These are phyloP conservation scores for Crotalus viridis DNA, from an alignment of 2,113 vertebrate genomes.

Conservation along the genomic window DNA sequence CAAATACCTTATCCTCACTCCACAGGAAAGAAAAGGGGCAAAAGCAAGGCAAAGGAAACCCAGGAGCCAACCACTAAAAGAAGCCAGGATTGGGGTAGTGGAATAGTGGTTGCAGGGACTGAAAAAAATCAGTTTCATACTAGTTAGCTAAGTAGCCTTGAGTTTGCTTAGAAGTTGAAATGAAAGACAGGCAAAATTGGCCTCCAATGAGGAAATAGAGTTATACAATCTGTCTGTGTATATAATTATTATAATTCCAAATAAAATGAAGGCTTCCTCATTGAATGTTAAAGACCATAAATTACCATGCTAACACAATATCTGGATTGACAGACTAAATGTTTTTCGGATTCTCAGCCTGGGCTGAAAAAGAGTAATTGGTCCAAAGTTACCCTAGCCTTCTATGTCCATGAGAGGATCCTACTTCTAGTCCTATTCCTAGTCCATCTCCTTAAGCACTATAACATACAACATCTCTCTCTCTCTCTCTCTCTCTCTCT, in stretches of 20 bases:
- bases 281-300: not conserved
- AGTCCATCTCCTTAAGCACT: no score
- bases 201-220: not conserved
- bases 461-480: no score
- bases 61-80: not conserved
- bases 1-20: not conserved
- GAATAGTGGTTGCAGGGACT: not conserved
- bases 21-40: not conserved
- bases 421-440: no score
- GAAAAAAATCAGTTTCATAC: not conserved
- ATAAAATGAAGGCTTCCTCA: not conserved
- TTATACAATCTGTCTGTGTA: not conserved
- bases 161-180: not conserved
- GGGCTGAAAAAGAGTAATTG: not conserved
- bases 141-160: not conserved
- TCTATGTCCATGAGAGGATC: not conserved
- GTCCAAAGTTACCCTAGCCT: not conserved
- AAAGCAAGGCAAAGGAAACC: not conserved
- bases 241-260: not conserved
- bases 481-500: no score
- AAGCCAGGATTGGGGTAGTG: not conserved
- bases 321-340: not conserved
- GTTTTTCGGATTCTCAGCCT: not conserved
- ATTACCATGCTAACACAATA: not conserved
- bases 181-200: not conserved